A percentile compares a stretch with the other conserved stretches of the same genome.
Evolutionary conservation across 2,888 invertebrate genomes (phyloP).

Genomic region (Resseliella maxima): DNA sequence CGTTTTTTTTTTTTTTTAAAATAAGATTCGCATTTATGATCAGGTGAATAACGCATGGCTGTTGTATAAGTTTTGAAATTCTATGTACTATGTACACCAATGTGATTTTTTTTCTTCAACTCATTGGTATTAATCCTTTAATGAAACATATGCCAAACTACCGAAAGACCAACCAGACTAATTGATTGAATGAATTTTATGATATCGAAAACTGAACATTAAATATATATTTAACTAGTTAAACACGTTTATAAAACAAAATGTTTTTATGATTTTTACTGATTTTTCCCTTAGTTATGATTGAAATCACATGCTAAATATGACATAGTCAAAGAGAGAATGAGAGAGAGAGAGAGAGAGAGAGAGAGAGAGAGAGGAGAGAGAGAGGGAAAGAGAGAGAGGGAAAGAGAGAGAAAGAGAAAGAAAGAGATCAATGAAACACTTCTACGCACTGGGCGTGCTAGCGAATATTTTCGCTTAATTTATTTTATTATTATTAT

Average conservation of each 20-base stretch:
- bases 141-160: background rate
- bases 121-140: background rate
- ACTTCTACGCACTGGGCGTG: no score
- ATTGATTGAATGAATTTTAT: background rate
- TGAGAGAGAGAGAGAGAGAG: background rate
- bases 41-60: constrained; percentile 34
- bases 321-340: no score
- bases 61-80: constrained; percentile 38
- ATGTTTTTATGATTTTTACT: background rate
- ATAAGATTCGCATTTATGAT: background rate
- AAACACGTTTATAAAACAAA: constrained; percentile 38
- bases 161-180: background rate
- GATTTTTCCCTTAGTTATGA: background rate
- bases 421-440: no score
- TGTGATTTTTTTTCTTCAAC: background rate
- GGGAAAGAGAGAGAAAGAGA: background rate
- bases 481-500: no score
- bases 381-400: no score
- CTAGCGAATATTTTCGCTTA: no score
- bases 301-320: no score
- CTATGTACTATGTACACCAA: background rate
- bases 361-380: no score
- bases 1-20: background rate
- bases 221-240: background rate
- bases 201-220: background rate